phyloP scores from a whole-genome alignment of 2,888 invertebrate genomes.

The Terebella lapidaria region DNA sequence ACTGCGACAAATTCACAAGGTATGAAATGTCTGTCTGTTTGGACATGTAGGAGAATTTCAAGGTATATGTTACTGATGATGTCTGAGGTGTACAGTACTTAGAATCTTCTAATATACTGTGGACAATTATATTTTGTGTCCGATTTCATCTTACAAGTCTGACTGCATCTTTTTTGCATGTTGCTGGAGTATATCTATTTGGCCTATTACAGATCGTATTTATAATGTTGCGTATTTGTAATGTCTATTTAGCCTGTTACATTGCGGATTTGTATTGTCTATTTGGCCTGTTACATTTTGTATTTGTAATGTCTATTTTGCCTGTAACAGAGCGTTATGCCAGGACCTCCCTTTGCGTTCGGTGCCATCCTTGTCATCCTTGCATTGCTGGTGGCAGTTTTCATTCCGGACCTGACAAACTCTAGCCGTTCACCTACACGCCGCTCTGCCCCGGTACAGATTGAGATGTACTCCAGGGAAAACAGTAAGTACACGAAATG shows the following conservation, averaged over 20 bases:
- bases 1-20: slow-evolving; percentile 11
- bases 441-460: neutral
- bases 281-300: no score
- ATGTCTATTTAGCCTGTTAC: neutral
- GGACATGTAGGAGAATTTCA: no score
- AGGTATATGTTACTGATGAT: no score
- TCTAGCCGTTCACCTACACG: neutral
- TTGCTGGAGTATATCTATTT: neutral
- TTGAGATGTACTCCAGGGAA: neutral
- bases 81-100: no score
- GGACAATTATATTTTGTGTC: no score
- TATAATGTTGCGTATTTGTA: neutral
- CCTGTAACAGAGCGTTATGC: slow-evolving; percentile 67
- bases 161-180: no score
- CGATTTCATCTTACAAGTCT: no score
- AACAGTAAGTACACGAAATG: neutral
- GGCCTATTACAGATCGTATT: neutral
- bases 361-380: slow-evolving; percentile 94
- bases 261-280: no score
- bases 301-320: neutral
- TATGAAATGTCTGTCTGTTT: no score
- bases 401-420: slow-evolving; percentile 40
- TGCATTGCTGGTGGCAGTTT: slow-evolving; percentile 75
- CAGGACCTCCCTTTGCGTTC: slow-evolving; percentile 97
- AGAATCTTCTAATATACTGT: no score